phyloP scores from a whole-genome alignment of 1,140 invertebrate species.

The Paracyclopina nana region DNA sequence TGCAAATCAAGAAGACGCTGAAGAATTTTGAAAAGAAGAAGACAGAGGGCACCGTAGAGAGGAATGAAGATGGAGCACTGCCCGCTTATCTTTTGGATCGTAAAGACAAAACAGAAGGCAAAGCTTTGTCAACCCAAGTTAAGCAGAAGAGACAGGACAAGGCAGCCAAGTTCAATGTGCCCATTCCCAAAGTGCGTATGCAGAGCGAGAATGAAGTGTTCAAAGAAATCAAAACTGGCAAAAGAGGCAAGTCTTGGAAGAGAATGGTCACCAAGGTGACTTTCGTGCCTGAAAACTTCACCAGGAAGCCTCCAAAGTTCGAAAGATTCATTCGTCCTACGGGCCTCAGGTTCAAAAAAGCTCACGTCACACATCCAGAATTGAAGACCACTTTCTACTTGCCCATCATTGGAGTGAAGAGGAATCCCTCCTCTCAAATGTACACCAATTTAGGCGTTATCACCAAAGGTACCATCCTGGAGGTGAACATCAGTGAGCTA shows the following conservation, averaged over 20 bases:
- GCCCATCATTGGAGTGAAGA: constrained; percentile 97
- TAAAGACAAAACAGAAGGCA: constrained; percentile 48
- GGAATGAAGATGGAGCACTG: constrained; percentile 66
- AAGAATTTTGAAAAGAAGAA: constrained; percentile 75
- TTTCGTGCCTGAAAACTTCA: constrained; percentile 94
- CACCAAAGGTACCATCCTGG: constrained; percentile 91
- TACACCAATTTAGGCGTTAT: constrained; percentile 95
- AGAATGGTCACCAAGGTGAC: constrained; percentile 98
- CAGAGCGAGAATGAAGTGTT: constrained; percentile 97
- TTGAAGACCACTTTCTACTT: constrained; percentile 95
- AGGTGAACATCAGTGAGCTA: constrained; percentile 95
- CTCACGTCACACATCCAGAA: constrained; percentile 97
- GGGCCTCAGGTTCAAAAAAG: constrained; percentile 86
- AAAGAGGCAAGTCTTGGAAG: constrained; percentile 95
- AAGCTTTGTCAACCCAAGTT: constrained; percentile 79
- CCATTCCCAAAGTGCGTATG: constrained; percentile 90
- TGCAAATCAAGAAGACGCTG: constrained; percentile 97
- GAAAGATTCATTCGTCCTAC: constrained; percentile 97
- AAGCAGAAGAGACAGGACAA: constrained; percentile 99
- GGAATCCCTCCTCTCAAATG: constrained; percentile 93
- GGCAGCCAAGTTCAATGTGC: constrained; percentile 98
- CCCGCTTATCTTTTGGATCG: constrained; percentile 92
- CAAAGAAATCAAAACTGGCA: constrained; percentile 80
- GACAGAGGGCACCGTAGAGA: constrained; percentile 58
- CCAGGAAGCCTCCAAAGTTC: constrained; percentile 96